These are phyloP conservation scores for Lepus timidus DNA, from an alignment of 2,113 vertebrate genomes.

Conservation along the genomic window DNA sequence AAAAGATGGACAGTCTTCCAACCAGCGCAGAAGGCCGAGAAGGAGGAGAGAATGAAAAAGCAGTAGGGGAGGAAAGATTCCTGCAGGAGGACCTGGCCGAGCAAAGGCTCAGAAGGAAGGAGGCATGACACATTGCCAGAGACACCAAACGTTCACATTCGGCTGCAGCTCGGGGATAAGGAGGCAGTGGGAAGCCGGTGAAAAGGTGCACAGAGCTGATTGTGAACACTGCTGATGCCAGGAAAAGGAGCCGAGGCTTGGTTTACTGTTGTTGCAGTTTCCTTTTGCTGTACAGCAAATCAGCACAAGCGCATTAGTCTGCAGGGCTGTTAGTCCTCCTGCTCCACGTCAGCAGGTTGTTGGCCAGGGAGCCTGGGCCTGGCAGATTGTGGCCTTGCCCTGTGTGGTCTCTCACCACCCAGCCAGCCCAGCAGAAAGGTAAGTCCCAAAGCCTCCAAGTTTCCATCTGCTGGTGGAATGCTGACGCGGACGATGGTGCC, in stretches of 20 bases:
- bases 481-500: no score
- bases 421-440: neutral
- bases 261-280: neutral
- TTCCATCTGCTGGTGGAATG: neutral
- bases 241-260: neutral
- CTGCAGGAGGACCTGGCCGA: neutral
- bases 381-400: neutral
- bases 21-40: neutral
- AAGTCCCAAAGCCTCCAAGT: neutral
- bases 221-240: neutral
- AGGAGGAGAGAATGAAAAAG: neutral
- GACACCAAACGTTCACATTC: neutral
- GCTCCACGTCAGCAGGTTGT: neutral
- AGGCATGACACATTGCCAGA: neutral
- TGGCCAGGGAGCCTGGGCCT: neutral
- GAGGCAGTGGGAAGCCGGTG: neutral
- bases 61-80: neutral
- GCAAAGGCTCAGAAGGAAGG: neutral
- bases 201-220: neutral
- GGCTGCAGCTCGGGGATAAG: neutral
- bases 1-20: neutral
- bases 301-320: no score
- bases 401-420: neutral
- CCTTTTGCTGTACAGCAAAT: neutral
- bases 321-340: neutral